Percentiles rank a stretch among this genome's conserved stretches.
Conservation (phyloP, 2,113 vertebrate genomes). For the Gymnobelideus leadbeateri region DNA sequence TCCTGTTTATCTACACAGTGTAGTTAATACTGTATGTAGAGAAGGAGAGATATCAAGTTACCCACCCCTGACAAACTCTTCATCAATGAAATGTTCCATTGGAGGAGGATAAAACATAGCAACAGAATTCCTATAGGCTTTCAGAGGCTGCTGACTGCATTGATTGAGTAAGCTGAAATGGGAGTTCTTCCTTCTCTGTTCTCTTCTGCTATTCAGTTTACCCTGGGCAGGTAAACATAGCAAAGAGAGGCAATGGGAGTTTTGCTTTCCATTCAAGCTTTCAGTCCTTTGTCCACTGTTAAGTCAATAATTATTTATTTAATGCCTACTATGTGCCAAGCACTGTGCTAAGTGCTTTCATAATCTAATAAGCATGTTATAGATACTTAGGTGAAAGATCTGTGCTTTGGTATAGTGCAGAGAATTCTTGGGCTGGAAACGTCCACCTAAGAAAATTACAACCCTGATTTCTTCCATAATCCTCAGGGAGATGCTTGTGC, state of each 20-base stretch:
- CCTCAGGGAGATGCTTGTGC: background rate
- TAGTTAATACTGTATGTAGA: constrained; percentile 27
- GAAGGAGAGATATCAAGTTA: background rate
- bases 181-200: constrained; percentile 56
- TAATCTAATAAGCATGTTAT: constrained; percentile 59
- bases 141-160: background rate
- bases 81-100: constrained; percentile 29
- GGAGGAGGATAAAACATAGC: background rate
- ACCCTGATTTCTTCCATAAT: background rate
- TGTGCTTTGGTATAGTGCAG: background rate
- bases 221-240: background rate
- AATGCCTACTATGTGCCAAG: background rate
- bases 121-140: constrained; percentile 20
- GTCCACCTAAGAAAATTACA: background rate
- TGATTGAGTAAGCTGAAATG: background rate
- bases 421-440: background rate
- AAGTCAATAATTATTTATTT: background rate
- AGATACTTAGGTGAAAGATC: constrained; percentile 46
- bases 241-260: constrained; percentile 26
- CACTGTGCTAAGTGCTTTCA: constrained; percentile 32
- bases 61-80: constrained; percentile 1
- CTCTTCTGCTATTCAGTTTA: background rate
- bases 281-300: constrained; percentile 24
- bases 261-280: constrained; percentile 44
- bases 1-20: background rate